phyloP scores from a whole-genome alignment of 2,113 vertebrate genomes.

The Herpailurus yagouaroundi region DNA sequence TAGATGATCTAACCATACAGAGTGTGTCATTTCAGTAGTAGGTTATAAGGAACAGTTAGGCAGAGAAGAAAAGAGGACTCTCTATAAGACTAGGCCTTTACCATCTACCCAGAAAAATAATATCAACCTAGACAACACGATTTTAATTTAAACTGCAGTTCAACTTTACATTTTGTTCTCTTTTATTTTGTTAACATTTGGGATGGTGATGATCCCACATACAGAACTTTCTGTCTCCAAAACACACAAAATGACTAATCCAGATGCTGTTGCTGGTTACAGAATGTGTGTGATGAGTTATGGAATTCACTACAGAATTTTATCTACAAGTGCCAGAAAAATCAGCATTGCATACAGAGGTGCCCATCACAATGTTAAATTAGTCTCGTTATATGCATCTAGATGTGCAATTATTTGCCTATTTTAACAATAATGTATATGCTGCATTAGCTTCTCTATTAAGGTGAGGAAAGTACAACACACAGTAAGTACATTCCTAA shows the following conservation, averaged over 20 bases:
- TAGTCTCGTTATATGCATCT: not conserved
- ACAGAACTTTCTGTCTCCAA: not conserved
- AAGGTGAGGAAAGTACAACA: not conserved
- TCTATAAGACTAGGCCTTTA: not conserved
- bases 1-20: not conserved
- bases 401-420: not conserved
- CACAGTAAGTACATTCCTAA: not conserved
- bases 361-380: not conserved
- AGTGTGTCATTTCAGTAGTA: not conserved
- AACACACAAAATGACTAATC: not conserved
- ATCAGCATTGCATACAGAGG: not conserved
- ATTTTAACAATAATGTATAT: not conserved
- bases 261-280: not conserved
- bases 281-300: not conserved
- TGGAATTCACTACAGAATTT: not conserved
- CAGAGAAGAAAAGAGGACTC: not conserved
- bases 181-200: conserved; percentile 22
- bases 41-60: not conserved
- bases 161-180: not conserved
- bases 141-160: conserved; percentile 36
- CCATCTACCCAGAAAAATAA: conserved; percentile 4
- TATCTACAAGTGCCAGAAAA: not conserved
- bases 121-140: not conserved
- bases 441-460: not conserved
- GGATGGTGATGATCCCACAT: not conserved